A percentile compares a stretch with the other conserved stretches of the same genome.
Conservation (phyloP, 2,888 invertebrate genomes). For the Conchocele bisecta region DNA sequence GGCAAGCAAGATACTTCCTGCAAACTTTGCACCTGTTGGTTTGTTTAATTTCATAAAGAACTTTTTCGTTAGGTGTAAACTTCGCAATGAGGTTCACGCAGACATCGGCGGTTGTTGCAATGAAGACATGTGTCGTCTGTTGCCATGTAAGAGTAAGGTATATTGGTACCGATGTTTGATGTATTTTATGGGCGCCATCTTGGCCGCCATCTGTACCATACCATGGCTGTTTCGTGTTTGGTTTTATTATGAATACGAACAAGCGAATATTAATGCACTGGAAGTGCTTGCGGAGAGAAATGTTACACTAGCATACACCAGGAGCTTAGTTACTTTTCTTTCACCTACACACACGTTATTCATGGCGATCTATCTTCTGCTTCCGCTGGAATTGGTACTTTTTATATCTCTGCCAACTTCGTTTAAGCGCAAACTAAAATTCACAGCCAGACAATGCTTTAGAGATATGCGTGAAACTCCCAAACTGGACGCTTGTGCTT, state of each 20-base stretch:
- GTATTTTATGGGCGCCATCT: not conserved
- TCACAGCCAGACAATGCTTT: not conserved
- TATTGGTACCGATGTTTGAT: not conserved
- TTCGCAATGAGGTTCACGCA: not conserved
- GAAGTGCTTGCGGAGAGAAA: not conserved
- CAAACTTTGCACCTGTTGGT: slow-evolving; percentile 3
- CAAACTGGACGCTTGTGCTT: not conserved
- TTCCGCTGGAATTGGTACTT: not conserved
- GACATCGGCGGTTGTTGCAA: not conserved
- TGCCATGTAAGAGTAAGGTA: not conserved
- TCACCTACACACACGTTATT: not conserved
- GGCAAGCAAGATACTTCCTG: slow-evolving; percentile 11
- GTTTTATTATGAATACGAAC: slow-evolving; percentile 8
- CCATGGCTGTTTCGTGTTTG: not conserved
- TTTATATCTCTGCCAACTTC: not conserved
- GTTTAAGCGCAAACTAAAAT: slow-evolving; percentile 7
- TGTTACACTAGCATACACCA: not conserved
- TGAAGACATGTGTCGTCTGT: slow-evolving; percentile 1
- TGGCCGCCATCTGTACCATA: not conserved
- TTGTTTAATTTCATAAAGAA: slow-evolving; percentile 2
- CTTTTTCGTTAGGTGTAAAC: slow-evolving; percentile 1
- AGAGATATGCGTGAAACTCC: not conserved
- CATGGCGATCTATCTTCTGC: not conserved
- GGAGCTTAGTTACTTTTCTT: not conserved
- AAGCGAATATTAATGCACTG: not conserved